Base-by-base conservation (phyloP, 1,140 invertebrate genomes). In the Meloidogyne floridensis region DNA sequence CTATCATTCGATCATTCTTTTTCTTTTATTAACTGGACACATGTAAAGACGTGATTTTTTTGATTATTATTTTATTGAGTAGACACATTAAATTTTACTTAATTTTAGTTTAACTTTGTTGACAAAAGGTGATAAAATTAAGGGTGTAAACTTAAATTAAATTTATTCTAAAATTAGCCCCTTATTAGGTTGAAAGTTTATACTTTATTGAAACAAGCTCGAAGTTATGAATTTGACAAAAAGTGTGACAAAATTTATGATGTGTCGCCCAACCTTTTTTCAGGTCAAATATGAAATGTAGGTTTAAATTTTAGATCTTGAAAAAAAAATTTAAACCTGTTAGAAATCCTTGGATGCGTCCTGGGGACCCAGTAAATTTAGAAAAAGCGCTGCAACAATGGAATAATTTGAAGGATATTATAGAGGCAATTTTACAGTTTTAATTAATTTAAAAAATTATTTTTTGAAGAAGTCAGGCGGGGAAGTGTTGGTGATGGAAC, bases 291-390 rank as follows among this genome's bases (percentile, higher is more conserved):
- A 81, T n/a, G 70, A 65, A 53, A 83, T 69, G 42, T 43, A 42
- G n/a, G 42, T 11, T 13, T 4, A 6, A 47, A 6, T 18, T 5
- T 13, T 11, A 7, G 80, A 43, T 3, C 18, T 75, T 81, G 32
- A 13, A 80, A 47, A 51, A 87, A 82, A 51, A 32, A 32, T 32
- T 88, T 3, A 81, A 80, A 15, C 87, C 88, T 74, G 79, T 82
- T 11, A 88, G 90, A 76, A 89, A 90, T 77, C 88, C 88, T 9
- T 89, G 88, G 88, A 89, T 89, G 88, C 80, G 87, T 76, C 77
- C 82, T 59, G 77, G 76, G 6, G 77, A 84, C 69, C 80, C 81
- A 15, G 89, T 89, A 18, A 82, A 89, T 71, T 71, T 77, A 18
- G 69, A 73, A 47, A 86, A 87, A 53, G 88, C 88, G 3, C 69